Conservation (phyloP, 2,113 vertebrate species). For the Colius striatus region DNA sequence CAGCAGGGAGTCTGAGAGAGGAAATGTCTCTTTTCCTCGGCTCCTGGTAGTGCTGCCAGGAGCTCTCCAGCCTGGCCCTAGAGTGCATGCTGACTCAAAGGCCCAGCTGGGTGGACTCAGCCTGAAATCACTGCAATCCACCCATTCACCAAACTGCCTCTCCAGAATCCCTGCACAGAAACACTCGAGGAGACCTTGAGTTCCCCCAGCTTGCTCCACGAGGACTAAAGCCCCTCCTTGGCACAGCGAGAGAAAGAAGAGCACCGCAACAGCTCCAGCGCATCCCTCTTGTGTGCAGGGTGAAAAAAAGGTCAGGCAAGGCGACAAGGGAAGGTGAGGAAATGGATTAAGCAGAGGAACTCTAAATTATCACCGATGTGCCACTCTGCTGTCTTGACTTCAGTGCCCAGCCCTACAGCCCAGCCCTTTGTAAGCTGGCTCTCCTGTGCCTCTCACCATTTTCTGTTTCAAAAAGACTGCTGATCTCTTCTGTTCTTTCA, state of each 20-base stretch:
- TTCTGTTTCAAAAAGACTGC: background rate
- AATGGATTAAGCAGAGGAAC: background rate
- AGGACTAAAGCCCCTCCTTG: background rate
- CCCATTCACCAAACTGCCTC: background rate
- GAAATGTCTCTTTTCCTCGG: background rate
- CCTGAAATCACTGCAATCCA: background rate
- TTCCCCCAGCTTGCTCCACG: background rate
- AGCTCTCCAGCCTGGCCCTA: background rate
- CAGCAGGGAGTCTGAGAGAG: background rate
- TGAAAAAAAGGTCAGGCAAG: background rate
- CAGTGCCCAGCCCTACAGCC: fast-evolving
- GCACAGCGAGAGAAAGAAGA: background rate
- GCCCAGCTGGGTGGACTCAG: background rate
- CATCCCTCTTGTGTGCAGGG: too few species aligned
- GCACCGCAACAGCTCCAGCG: background rate
- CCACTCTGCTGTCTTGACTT: background rate
- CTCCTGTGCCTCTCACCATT: background rate
- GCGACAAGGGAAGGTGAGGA: background rate
- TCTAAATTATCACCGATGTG: background rate
- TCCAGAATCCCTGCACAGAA: background rate
- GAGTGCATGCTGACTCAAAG: background rate
- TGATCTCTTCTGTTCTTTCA: background rate
- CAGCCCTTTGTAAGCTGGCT: fast-evolving
- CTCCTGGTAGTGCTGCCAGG: background rate
- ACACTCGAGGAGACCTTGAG: background rate